Evolutionary conservation across 2,888 invertebrate genomes (phyloP), one percentile per base, ranked within the genome.

Genomic region (Polymixis flavicincta): DNA sequence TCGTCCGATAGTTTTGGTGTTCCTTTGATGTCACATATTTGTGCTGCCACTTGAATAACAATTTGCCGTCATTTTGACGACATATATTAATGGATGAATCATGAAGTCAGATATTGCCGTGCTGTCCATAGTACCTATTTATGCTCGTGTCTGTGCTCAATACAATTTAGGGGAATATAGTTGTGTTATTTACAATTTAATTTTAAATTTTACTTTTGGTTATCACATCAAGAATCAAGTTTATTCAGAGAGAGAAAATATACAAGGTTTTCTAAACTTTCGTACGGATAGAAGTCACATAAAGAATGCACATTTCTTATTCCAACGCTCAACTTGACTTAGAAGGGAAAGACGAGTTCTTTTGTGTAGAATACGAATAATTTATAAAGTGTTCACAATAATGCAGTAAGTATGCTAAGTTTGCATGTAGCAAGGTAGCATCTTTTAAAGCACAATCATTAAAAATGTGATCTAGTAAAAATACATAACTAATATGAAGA

Each of bases 191-290:
- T 22, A 11, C 32, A 32, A 32, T 11, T 11, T 37, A n/a, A 14
- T 37, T 63, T 60, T 17, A 50, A 66, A 76, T 14, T 42, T 57
- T 69, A 3, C 9, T 8, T 45, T 48, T 28, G 22, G 17, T 13
- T 68, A 22, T 25, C 9, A 14, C 25, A 13, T 45, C 50, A 50
- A 52, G 17, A 32, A 67, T 32, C 37, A 32, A 22, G 68, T n/a
- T 65, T 8, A 57, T 50, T 50, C 6, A 32, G 28, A 76, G 28
- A 22, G 5, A 48, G 37, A 14, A 42, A 48, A 48, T 14, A n/a
- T n/a, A n/a, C 19, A 66, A 57, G 19, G 3, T 74, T 73, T 67
- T 42, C 57, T 22, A 32, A 72, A 67, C 13, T 76, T 60, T 32
- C 3, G 22, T 8, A 37, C 17, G 22, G 14, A 52, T 52, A 60